Evolutionary conservation across 2,113 vertebrate genomes (phyloP).

Genomic region (Leucoraja erinaceus): DNA sequence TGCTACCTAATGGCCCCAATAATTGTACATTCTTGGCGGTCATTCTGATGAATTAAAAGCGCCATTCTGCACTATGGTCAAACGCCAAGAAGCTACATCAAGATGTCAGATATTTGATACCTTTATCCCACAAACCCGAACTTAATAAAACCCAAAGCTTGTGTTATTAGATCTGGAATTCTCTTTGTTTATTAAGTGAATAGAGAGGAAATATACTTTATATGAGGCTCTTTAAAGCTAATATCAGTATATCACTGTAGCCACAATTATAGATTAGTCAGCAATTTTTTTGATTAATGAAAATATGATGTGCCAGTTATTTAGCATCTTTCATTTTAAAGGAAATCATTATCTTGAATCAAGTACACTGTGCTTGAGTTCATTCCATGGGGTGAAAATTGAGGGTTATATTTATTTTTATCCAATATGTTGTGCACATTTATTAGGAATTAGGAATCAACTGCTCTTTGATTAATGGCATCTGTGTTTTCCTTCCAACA

Average conservation of each 20-base stretch:
- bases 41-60: not conserved
- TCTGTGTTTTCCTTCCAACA: not conserved
- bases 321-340: not conserved
- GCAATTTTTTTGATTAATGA: not conserved
- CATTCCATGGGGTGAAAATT: not conserved
- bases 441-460: not conserved
- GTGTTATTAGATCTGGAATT: not conserved
- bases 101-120: too few species aligned
- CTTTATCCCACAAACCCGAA: not conserved
- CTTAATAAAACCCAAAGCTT: not conserved
- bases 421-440: not conserved
- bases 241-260: not conserved
- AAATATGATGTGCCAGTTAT: not conserved
- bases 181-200: not conserved
- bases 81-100: not conserved
- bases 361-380: not conserved
- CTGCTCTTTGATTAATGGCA: slow-evolving; percentile 22
- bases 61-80: not conserved
- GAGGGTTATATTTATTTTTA: slow-evolving; percentile 24
- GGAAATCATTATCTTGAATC: not conserved
- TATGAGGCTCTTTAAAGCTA: not conserved
- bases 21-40: not conserved
- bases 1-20: too few species aligned
- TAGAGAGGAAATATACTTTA: not conserved
- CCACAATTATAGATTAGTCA: not conserved